Conservation (phyloP, 2,113 vertebrate genomes). For the Campylomormyrus numenius region DNA sequence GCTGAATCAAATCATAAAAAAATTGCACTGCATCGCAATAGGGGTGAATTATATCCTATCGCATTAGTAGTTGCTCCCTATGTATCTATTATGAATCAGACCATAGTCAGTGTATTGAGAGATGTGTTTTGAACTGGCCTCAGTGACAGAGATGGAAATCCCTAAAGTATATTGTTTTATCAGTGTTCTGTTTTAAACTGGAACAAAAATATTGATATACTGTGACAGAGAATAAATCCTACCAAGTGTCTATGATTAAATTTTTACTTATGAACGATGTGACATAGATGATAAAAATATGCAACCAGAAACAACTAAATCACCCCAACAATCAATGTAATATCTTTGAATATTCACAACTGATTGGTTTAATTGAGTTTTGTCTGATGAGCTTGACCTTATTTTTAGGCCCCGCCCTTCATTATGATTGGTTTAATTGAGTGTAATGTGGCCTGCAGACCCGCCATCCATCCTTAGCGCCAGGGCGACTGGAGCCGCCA, state of each 20-base stretch:
- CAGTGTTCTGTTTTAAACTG: neutral
- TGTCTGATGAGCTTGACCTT: neutral
- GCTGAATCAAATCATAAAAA: neutral
- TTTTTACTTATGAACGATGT: neutral
- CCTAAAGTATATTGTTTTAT: neutral
- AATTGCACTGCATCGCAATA: neutral
- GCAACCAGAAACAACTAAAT: neutral
- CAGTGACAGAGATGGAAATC: neutral
- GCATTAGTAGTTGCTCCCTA: neutral
- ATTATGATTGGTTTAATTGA: neutral
- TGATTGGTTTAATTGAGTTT: neutral
- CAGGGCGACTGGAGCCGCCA: slow-evolving; percentile 73
- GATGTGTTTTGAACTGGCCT: neutral
- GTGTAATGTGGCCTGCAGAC: slow-evolving; percentile 58
- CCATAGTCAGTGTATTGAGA: neutral
- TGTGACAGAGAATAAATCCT: neutral
- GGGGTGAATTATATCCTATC: neutral
- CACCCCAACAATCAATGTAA: neutral
- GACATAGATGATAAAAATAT: neutral
- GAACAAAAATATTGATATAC: neutral
- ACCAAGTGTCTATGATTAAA: neutral
- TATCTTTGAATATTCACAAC: neutral
- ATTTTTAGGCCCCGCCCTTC: neutral
- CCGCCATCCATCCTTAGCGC: slow-evolving; percentile 84
- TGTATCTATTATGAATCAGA: neutral